Conservation (phyloP, 2,113 vertebrate species). For the Indicator indicator region DNA sequence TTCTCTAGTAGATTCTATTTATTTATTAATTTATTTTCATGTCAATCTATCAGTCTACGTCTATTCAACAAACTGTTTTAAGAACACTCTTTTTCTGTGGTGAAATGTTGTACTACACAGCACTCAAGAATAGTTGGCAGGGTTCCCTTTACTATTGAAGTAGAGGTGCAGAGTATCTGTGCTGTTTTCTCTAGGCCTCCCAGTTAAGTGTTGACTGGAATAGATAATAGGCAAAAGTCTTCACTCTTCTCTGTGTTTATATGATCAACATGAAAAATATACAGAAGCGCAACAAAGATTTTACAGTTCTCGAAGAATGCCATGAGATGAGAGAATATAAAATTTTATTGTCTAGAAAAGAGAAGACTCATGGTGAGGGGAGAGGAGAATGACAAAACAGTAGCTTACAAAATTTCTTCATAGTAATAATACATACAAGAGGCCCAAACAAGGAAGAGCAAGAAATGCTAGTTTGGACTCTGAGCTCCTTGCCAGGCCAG, state of each 20-base stretch:
- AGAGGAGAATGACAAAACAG: rapidly evolving
- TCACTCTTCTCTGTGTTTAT: background rate
- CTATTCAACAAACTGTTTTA: background rate
- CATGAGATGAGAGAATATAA: background rate
- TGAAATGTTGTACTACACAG: background rate
- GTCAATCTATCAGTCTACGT: background rate
- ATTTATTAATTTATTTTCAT: background rate
- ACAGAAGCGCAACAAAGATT: background rate
- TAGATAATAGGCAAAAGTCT: background rate
- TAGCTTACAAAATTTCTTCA: background rate
- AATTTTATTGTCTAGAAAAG: background rate
- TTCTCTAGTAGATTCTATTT: background rate
- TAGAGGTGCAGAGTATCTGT: background rate
- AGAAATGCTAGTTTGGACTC: background rate
- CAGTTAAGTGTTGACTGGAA: background rate
- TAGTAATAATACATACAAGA: background rate
- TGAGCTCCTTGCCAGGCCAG: background rate
- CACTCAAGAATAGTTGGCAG: background rate
- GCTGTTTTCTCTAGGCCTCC: background rate
- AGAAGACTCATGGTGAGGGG: background rate
- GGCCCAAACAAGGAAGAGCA: background rate
- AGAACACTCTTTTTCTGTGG: background rate
- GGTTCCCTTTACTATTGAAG: background rate
- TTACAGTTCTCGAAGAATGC: background rate
- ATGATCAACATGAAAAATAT: background rate